phyloP scores from a whole-genome alignment of 2,888 invertebrate species.

The Tetranychus piercei region DNA sequence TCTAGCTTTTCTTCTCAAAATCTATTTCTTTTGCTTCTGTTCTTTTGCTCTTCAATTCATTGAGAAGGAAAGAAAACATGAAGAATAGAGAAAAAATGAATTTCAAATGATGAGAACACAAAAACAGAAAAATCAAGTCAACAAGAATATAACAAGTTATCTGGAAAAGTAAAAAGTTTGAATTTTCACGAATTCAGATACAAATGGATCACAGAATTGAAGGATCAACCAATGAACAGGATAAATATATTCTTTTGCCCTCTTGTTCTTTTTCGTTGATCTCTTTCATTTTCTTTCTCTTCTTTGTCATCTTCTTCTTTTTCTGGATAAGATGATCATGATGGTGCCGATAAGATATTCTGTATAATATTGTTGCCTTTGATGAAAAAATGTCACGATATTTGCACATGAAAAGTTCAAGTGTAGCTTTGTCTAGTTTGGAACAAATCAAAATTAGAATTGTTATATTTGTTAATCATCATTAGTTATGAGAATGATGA shows the following conservation, averaged over 20 bases:
- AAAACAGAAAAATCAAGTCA: background rate
- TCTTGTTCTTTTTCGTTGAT: background rate
- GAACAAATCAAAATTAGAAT: too few species aligned
- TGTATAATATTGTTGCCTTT: too few species aligned
- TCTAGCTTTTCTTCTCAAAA: too few species aligned
- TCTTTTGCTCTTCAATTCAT: too few species aligned
- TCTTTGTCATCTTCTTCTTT: background rate
- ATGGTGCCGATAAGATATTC: too few species aligned
- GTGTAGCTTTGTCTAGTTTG: too few species aligned
- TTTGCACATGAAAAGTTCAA: too few species aligned
- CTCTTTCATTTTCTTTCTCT: background rate
- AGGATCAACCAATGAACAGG: background rate
- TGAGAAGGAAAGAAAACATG: background rate
- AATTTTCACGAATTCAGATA: background rate
- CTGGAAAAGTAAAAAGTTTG: background rate
- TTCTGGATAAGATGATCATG: too few species aligned
- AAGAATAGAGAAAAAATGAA: slow-evolving; percentile 4
- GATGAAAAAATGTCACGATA: too few species aligned
- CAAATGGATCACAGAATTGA: background rate
- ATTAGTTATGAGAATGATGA: too few species aligned
- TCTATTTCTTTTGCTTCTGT: too few species aligned
- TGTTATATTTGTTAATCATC: too few species aligned
- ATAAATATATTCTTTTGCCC: background rate
- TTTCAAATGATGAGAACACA: background rate
- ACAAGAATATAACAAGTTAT: background rate